Evolutionary conservation across 2,888 invertebrate genomes (phyloP), one percentile per base, ranked within the genome.

Genomic region (Diabrotica balteata): DNA sequence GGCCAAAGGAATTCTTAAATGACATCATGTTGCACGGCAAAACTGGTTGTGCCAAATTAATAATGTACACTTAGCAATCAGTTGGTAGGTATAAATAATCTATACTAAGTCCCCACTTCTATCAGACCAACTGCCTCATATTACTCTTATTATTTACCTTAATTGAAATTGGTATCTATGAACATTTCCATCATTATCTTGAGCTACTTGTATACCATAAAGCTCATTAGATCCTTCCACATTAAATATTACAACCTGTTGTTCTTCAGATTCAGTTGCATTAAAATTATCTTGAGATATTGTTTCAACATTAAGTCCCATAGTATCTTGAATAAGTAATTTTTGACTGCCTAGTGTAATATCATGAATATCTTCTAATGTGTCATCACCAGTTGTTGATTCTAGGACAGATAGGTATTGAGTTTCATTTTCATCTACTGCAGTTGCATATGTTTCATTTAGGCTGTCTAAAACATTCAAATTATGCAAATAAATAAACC

Each of bases 151-250:
- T 32, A 32, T 51, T 69, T 75, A 84, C 84, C 81, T 78, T 63
- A 84, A 80, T 75, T 82, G 80, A 73, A 83, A 84, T 66, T 84
- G 83, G 71, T 81, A 83, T 74, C 81, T 83, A 60, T 82, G 82
- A 9, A 83, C 64, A 73, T 82, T 83, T 10, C 84, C 84, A 32
- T 81, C 78, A 45, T 81, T 81, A 77, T 85, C 84, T 63, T 80
- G 77, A 11, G 78, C 79, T 11, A 81, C 63, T 73, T 84, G 83
- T 52, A 84, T 76, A 3, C 83, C 84, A 75, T 79, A 84, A 54
- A 84, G 72, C 61, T 82, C 83, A 73, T 84, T 80, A 7, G 81
- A 80, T 45, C 81, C 84, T 65, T 83, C 82, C 57, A 84, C 74
- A 55, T 75, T 77, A 73, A 81, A 84, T 44, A 84, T 75, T 43